These are phyloP conservation scores for Tenthredo livida DNA, from an alignment of 2,888 invertebrate species.

Conservation along the genomic window DNA sequence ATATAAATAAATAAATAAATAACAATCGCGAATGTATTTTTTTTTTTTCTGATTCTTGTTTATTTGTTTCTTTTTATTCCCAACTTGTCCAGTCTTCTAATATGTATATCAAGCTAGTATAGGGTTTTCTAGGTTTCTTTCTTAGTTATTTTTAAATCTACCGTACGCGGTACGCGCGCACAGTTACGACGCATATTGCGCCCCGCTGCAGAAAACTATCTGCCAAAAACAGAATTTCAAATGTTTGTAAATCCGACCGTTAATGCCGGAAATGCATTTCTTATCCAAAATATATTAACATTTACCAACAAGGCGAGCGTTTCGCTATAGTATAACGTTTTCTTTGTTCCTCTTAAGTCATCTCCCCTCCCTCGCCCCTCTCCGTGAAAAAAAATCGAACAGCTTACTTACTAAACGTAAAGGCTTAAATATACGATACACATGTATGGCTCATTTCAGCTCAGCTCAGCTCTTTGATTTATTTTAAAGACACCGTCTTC, in stretches of 20 bases:
- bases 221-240: conserved; percentile 8
- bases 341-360: not conserved
- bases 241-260: not conserved
- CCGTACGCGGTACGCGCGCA: not conserved
- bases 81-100: not conserved
- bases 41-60: not conserved
- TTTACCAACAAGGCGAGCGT: not conserved
- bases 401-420: not conserved
- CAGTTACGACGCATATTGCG: conserved; percentile 62
- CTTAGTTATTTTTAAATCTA: conserved; percentile 70
- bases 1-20: not conserved
- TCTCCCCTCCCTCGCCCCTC: not conserved
- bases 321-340: not conserved
- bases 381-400: not conserved
- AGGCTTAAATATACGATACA: not conserved
- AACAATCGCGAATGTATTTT: not conserved
- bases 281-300: not conserved
- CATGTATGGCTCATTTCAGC: conserved; percentile 3
- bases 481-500: not conserved
- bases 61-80: not conserved
- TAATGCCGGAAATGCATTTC: not conserved
- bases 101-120: conserved; percentile 9
- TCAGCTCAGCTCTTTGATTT: not conserved
- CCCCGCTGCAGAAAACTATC: not conserved
- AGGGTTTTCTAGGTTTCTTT: conserved; percentile 57